These are phyloP conservation scores for Neuroterus valhalla DNA, from an alignment of 1,140 invertebrate species.

Conservation along the genomic window DNA sequence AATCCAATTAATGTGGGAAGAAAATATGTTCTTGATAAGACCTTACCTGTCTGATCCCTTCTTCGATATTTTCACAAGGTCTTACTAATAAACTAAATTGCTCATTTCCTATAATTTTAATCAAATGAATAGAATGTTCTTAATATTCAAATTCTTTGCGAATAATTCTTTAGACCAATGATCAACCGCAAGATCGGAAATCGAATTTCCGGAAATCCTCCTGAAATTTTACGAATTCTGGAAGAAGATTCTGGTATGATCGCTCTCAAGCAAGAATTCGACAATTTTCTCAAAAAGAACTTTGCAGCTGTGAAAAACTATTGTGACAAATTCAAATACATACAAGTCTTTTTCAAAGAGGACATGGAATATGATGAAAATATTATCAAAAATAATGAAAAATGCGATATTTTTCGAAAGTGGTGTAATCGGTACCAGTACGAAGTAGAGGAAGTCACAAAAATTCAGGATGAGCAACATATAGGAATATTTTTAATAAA, in stretches of 20 bases:
- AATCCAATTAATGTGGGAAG: slow-evolving; percentile 78
- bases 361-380: slow-evolving; percentile 80
- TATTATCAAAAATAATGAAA: slow-evolving; percentile 73
- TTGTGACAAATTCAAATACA: slow-evolving; percentile 79
- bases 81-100: slow-evolving; percentile 22
- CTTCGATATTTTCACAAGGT: slow-evolving; percentile 76
- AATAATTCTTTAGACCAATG: slow-evolving; percentile 78
- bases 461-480: slow-evolving; percentile 78
- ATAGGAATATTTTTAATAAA: slow-evolving; percentile 83
- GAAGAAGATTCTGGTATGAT: slow-evolving; percentile 79
- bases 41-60: slow-evolving; percentile 77
- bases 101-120: no score
- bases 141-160: no score
- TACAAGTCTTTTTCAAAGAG: slow-evolving; percentile 82
- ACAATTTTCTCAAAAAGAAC: slow-evolving; percentile 76
- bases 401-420: slow-evolving; percentile 75
- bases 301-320: slow-evolving; percentile 80
- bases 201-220: slow-evolving; percentile 80
- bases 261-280: slow-evolving; percentile 73
- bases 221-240: slow-evolving; percentile 79
- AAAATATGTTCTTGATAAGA: slow-evolving; percentile 75
- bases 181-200: slow-evolving; percentile 84
- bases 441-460: slow-evolving; percentile 78
- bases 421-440: slow-evolving; percentile 78
- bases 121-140: no score